phyloP scores from a whole-genome alignment of 2,113 vertebrate species.

The Pachypanchax playfairii region DNA sequence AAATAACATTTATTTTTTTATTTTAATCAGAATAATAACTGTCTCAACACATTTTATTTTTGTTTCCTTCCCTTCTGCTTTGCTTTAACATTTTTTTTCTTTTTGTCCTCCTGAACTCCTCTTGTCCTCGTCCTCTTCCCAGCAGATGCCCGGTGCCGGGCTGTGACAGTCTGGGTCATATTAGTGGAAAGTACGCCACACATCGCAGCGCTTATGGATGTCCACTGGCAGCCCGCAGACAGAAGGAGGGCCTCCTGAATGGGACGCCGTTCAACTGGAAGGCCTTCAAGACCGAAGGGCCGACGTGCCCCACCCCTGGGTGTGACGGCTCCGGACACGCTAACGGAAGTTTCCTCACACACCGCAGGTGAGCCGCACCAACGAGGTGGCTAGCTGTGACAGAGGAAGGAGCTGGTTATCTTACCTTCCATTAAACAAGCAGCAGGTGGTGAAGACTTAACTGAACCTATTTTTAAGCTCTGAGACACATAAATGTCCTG shows the following conservation, averaged over 20 bases:
- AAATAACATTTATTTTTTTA: constrained; percentile 25
- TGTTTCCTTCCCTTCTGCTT: background rate
- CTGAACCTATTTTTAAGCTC: too few relatives aligned
- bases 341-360: constrained; percentile 98
- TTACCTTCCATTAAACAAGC: too few relatives aligned
- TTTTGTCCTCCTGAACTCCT: constrained; percentile 2
- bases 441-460: too few relatives aligned
- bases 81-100: constrained; percentile 4
- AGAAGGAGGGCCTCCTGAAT: constrained; percentile 93
- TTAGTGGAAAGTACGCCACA: constrained; percentile 96
- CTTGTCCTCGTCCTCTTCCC: background rate
- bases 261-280: constrained; percentile 96
- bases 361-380: constrained; percentile 85
- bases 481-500: too few relatives aligned
- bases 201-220: constrained; percentile 98
- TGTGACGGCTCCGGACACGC: constrained; percentile 96
- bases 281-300: constrained; percentile 93
- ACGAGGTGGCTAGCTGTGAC: too few relatives aligned
- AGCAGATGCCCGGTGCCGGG: constrained; percentile 94
- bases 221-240: constrained; percentile 91
- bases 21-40: constrained; percentile 25
- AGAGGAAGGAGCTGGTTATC: too few relatives aligned
- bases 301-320: constrained; percentile 92
- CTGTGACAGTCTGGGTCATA: constrained; percentile 95
- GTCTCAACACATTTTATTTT: constrained; percentile 24